These are phyloP conservation scores for Trachymyrmex septentrionalis DNA, from an alignment of 1,140 invertebrate species.

Conservation along the genomic window DNA sequence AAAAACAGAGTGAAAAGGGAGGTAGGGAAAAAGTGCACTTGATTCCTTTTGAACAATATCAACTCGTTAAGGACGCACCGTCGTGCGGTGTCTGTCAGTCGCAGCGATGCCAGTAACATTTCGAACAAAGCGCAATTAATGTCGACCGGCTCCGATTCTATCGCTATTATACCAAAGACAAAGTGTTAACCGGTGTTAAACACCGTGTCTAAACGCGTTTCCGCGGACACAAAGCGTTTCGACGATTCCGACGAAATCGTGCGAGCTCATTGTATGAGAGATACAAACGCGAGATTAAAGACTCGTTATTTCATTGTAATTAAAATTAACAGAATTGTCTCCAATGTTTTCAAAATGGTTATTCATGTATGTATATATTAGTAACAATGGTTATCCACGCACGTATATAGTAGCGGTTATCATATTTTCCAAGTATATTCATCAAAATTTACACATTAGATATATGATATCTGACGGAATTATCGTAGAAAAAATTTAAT, in stretches of 20 bases:
- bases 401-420: not conserved
- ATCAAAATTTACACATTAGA: not conserved
- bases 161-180: slow-evolving; percentile 50
- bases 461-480: not conserved
- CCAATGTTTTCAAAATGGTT: not conserved
- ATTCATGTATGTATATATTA: not conserved
- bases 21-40: slow-evolving; percentile 15
- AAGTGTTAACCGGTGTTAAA: slow-evolving; percentile 38
- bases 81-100: slow-evolving; percentile 52
- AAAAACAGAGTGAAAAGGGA: slow-evolving; percentile 5
- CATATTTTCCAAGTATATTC: not conserved
- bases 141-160: slow-evolving; percentile 38
- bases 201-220: not conserved
- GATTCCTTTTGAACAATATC: slow-evolving; percentile 73
- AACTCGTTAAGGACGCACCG: slow-evolving; percentile 72
- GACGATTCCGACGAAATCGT: not conserved
- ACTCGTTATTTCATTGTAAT: not conserved
- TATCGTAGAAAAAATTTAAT: not conserved
- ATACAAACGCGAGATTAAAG: slow-evolving; percentile 1
- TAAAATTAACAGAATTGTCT: slow-evolving; percentile 26
- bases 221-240: not conserved
- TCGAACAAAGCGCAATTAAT: slow-evolving; percentile 77
- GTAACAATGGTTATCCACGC: not conserved
- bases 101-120: slow-evolving; percentile 49
- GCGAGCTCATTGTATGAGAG: not conserved